phyloP scores from a whole-genome alignment of 2,113 vertebrate genomes.

The Hyaena hyaena region DNA sequence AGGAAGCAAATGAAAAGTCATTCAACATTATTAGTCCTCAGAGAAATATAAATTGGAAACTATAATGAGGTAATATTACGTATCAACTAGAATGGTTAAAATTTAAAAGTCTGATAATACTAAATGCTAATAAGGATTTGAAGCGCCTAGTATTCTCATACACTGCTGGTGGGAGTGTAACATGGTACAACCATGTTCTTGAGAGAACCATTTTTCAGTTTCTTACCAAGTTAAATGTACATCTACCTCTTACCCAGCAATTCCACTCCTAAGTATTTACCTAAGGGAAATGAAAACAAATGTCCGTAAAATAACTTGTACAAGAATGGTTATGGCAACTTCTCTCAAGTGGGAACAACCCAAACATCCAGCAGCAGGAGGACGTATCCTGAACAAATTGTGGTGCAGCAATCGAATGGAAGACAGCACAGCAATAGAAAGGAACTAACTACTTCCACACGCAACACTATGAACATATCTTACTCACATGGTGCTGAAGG shows the following conservation, averaged over 20 bases:
- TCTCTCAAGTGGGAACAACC: neutral
- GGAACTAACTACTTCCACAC: neutral
- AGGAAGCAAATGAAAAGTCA: neutral
- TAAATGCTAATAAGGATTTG: neutral
- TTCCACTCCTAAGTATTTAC: neutral
- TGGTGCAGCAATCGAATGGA: neutral
- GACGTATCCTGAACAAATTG: neutral
- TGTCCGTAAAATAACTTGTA: neutral
- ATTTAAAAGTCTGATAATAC: neutral
- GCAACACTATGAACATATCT: neutral
- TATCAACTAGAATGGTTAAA: neutral
- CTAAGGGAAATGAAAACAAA: slow-evolving; percentile 33
- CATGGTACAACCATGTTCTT: neutral
- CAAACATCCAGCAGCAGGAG: neutral
- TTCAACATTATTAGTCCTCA: neutral
- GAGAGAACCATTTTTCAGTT: neutral
- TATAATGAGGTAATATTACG: neutral
- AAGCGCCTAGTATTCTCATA: neutral
- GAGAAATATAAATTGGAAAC: slow-evolving; percentile 34
- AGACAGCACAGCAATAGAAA: neutral
- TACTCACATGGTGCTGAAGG: neutral
- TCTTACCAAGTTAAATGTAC: neutral
- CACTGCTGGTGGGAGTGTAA: neutral
- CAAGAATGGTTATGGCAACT: neutral
- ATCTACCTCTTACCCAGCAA: neutral